Base-by-base conservation (phyloP, 2,888 invertebrate genomes). In the Tipula lateralis region DNA sequence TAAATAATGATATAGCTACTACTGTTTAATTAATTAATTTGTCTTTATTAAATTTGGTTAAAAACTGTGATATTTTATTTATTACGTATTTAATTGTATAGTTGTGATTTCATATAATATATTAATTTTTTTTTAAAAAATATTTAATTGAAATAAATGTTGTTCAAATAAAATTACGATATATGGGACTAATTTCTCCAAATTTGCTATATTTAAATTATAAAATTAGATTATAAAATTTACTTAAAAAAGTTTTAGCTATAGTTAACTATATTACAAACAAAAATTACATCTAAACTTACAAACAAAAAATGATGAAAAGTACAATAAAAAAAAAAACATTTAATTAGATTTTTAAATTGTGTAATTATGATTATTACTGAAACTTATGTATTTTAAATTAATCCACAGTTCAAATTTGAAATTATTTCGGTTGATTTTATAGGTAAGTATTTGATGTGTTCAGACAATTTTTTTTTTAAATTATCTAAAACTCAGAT, bases 31-130 rank as follows among this genome's bases (percentile, higher is more conserved):
- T 44, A 16, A 44, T 16, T 66, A 66, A 66, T 66, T 66, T 66
- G 12, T 24, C 12, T 24, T 50, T 50, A 24, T 66, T 66, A 66
- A 66, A 6, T 66, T 66, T 19, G 24, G 66, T 66, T 66, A 7
- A 66, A 66, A 66, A 24, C 66, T 66, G 66, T 66, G 66, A 66
- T 66, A 66, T 66, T 66, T 66, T 7, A 66, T 66, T 66, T 66
- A 66, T 66, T 66, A 50, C 9, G 66, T 7, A 66, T 66, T 50
- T 50, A 9, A 66, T 24, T 66, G 66, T 66, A 50, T 50, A 66
- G 66, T 66, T 24, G 24, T 66, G 66, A 66, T 66, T 9, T 66
- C 7, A 66, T 24, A 24, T 24, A 66, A 9, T 24, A 24, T n/a
- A n/a, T n/a, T n/a, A 12, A 66, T 66, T 66, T 24, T 66, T 7